Evolutionary conservation across 2,888 invertebrate genomes (phyloP).

Genomic region (Dione juno): DNA sequence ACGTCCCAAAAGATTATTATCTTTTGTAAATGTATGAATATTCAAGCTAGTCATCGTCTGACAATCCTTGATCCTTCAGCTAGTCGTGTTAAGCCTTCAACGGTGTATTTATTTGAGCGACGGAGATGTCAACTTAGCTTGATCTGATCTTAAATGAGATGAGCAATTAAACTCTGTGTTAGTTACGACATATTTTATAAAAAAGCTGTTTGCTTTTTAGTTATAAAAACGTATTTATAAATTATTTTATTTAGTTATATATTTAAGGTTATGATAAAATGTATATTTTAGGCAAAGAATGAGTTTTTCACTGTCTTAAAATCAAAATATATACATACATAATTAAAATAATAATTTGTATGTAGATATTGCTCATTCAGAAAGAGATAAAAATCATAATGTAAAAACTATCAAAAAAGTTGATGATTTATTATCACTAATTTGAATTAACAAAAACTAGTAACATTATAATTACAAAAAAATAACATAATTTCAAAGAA

Average conservation of each 20-base stretch:
- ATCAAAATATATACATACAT: not conserved
- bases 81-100: constrained; percentile 44
- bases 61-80: constrained; percentile 39
- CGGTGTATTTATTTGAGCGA: constrained; percentile 41
- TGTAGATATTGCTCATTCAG: not conserved
- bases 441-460: constrained; percentile 5
- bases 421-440: constrained; percentile 11
- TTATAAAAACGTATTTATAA: too few species aligned
- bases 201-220: too few species aligned
- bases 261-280: too few species aligned
- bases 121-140: constrained; percentile 30
- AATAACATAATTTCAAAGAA: not conserved
- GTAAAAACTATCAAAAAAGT: constrained; percentile 1
- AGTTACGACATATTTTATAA: not conserved
- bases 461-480: not conserved
- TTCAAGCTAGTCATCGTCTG: constrained; percentile 55
- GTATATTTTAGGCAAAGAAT: not conserved
- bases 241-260: too few species aligned
- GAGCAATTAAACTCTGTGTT: not conserved
- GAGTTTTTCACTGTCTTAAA: not conserved
- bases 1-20: constrained; percentile 49
- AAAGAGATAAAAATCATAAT: constrained; percentile 3
- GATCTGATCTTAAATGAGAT: constrained; percentile 19
- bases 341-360: constrained; percentile 10
- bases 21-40: constrained; percentile 56